These are phyloP conservation scores for Eumaeus atala DNA, from an alignment of 1,140 invertebrate species.

Conservation along the genomic window DNA sequence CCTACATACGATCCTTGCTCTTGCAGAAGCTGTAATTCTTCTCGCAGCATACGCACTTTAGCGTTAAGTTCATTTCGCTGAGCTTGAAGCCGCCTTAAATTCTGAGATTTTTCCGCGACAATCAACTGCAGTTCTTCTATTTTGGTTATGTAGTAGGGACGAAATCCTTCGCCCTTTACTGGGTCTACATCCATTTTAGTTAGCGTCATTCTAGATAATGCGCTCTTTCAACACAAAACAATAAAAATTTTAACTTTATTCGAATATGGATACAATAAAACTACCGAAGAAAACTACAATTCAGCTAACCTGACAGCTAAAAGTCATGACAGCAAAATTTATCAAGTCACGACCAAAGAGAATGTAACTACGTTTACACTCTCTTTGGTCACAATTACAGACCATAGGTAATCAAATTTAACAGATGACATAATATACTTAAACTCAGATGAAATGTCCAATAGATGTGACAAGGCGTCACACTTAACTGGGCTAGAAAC, in stretches of 20 bases:
- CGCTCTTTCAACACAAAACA: background rate
- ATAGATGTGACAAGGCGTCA: no score
- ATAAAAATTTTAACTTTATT: background rate
- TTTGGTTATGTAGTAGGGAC: conserved; percentile 96
- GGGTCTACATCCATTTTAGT: conserved; percentile 92
- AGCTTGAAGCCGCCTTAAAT: conserved; percentile 96
- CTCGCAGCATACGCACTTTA: conserved; percentile 98
- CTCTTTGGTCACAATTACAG: no score
- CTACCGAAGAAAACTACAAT: no score
- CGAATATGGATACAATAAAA: no score
- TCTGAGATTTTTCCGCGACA: conserved; percentile 98
- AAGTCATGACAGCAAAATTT: conserved; percentile 15
- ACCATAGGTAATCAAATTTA: no score
- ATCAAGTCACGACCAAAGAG: conserved; percentile 25
- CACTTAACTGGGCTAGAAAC: no score
- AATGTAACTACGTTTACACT: no score
- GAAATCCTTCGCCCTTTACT: conserved; percentile 89
- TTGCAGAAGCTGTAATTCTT: conserved; percentile 97
- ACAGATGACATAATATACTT: no score
- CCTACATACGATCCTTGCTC: conserved; percentile 99
- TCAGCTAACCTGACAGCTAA: no score
- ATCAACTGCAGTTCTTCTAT: conserved; percentile 97
- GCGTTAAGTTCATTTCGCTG: conserved; percentile 99
- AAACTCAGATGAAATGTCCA: no score
- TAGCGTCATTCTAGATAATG: conserved; percentile 44